A percentile compares a stretch with the other conserved stretches of the same genome.
These are phyloP conservation scores for Portunus trituberculatus DNA, from an alignment of 1,140 invertebrate species.

Conservation along the genomic window DNA sequence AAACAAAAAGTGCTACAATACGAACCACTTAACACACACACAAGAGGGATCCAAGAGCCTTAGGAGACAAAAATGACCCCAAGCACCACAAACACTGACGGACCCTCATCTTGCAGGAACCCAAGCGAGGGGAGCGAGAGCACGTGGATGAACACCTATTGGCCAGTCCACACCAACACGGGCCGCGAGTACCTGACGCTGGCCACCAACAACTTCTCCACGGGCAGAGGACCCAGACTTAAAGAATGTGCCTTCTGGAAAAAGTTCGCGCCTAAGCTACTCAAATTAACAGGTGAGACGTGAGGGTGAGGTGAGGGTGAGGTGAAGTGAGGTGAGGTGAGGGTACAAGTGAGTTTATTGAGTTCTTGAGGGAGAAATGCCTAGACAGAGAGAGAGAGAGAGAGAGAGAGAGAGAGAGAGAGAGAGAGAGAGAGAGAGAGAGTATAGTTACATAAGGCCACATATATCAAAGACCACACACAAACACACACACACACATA, in stretches of 20 bases:
- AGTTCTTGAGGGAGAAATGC: too few relatives aligned
- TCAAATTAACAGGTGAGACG: slow-evolving; percentile 75
- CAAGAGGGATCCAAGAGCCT: too few relatives aligned
- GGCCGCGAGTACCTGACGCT: slow-evolving; percentile 93
- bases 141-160: slow-evolving; percentile 82
- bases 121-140: slow-evolving; percentile 72
- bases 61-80: too few relatives aligned
- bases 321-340: neutral
- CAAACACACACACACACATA: too few relatives aligned
- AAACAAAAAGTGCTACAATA: too few relatives aligned
- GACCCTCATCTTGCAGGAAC: slow-evolving; percentile 58
- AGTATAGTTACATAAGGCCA: too few relatives aligned
- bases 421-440: too few relatives aligned
- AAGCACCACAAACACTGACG: neutral
- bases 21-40: too few relatives aligned
- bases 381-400: slow-evolving; percentile 36
- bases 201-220: slow-evolving; percentile 88
- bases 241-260: slow-evolving; percentile 98
- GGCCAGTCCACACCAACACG: slow-evolving; percentile 92
- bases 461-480: too few relatives aligned
- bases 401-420: slow-evolving; percentile 60
- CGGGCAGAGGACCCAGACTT: slow-evolving; percentile 91
- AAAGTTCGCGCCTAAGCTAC: slow-evolving; percentile 91
- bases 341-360: neutral
- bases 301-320: neutral